phyloP scores from a whole-genome alignment of 2,888 invertebrate genomes.

The Cataglyphis cursor region DNA sequence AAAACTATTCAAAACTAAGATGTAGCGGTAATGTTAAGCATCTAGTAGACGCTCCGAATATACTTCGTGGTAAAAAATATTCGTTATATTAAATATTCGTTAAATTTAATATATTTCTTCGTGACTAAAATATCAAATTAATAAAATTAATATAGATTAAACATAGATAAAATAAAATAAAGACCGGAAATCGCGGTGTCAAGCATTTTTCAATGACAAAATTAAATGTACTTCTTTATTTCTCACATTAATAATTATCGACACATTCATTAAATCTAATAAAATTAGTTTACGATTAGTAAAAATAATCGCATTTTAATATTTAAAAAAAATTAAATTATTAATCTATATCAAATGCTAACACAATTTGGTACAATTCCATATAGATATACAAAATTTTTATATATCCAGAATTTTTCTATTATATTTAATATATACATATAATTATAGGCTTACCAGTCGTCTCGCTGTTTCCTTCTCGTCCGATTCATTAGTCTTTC shows the following conservation, averaged over 20 bases:
- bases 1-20: constrained; percentile 24
- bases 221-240: constrained; percentile 28
- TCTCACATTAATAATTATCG: constrained; percentile 23
- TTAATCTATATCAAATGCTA: too few relatives aligned
- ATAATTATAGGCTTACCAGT: neutral
- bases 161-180: constrained; percentile 31
- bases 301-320: constrained; percentile 17
- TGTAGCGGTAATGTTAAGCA: neutral
- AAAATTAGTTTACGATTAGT: constrained; percentile 26
- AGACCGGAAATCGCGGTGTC: constrained; percentile 21
- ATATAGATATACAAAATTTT: too few relatives aligned
- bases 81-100: neutral
- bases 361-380: neutral
- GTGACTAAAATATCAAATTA: constrained; percentile 17
- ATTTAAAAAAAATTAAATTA: neutral
- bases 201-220: constrained; percentile 3
- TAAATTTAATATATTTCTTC: constrained; percentile 46
- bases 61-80: neutral
- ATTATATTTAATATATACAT: too few relatives aligned
- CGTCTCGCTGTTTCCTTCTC: neutral
- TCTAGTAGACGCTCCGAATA: neutral
- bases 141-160: constrained; percentile 6
- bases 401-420: too few relatives aligned
- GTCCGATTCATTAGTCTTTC: neutral
- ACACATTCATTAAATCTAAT: constrained; percentile 28